A percentile compares a stretch with the other conserved stretches of the same genome.
Conservation (phyloP, 2,797 vertebrate species). For the Loriculus beryllinus region DNA sequence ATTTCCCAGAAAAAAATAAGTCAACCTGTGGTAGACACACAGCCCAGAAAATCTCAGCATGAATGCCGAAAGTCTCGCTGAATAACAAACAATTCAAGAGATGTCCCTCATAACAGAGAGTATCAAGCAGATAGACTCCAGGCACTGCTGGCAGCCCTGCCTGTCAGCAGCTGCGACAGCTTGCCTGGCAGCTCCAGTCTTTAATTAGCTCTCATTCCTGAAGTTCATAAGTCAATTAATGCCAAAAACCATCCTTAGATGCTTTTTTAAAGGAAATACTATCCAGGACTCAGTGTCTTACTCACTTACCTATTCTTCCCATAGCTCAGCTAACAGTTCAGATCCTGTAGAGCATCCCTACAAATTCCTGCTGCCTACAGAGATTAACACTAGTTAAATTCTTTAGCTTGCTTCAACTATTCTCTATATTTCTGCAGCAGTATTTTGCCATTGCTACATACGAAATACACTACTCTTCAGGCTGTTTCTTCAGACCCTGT, state of each 20-base stretch:
- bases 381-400: slow-evolving; percentile 12
- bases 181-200: slow-evolving; percentile 25
- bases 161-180: slow-evolving; percentile 32
- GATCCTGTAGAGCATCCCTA: neutral
- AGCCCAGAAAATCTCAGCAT: neutral
- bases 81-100: slow-evolving; percentile 17
- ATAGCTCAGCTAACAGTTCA: slow-evolving; percentile 7
- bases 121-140: neutral
- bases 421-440: neutral
- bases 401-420: slow-evolving; percentile 19
- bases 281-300: neutral
- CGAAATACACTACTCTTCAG: neutral
- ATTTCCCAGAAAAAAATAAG: neutral
- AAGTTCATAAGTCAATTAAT: slow-evolving; percentile 53
- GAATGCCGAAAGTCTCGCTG: neutral
- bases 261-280: slow-evolving; percentile 14
- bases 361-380: slow-evolving; percentile 5
- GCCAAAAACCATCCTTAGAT: slow-evolving; percentile 7
- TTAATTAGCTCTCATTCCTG: slow-evolving; percentile 54
- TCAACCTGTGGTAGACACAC: neutral
- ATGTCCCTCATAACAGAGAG: neutral
- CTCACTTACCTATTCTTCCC: neutral
- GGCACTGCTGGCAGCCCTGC: slow-evolving; percentile 18
- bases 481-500: neutral
- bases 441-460: neutral